Base-by-base conservation (phyloP, 2,113 vertebrate species). In the Saccopteryx leptura region DNA sequence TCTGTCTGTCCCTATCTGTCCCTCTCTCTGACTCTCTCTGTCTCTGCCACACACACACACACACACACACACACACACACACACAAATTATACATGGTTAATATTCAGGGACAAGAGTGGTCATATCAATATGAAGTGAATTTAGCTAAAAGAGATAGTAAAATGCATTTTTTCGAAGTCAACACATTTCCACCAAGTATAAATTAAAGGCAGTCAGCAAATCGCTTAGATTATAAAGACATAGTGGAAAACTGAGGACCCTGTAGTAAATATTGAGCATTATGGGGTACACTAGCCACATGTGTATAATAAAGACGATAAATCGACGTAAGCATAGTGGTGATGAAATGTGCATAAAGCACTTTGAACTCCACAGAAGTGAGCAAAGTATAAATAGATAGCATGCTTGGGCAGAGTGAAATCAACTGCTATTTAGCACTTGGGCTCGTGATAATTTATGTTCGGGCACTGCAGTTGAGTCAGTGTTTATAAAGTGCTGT, bases 371-470 rank as follows among this genome's bases (percentile, higher is more conserved):
- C 65, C 65, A 23, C 69, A 96, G 95, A 95, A 97, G 94, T 92
- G 93, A 96, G 95, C 88, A 72, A n/a, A 95, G 69, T 96, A 96
- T 97, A 97, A 97, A 97, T 97, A 97, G 97, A 89, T n/a, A 72
- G 82, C 88, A n/a, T 85, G 94, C 94, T 97, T 58, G 19, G 95
- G 97, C 96, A 94, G 85, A 93, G 81, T 92, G 90, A 95, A 96
- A 96, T 31, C 96, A 58, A 97, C 94, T 46, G 93, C 97, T 97
- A 86, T 97, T 97, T 97, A 96, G 94, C 96, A 76, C 94, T 98
- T 33, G 91, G 90, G 75, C 94, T 84, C 87, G 96, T 85, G 93
- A 87, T 96, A 96, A 97, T 97, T 97, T 97, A 96, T 97, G 94
- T 89, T 83, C 56, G 14, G 79, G n/a, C 95, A 94, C 89, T 91